phyloP scores from a whole-genome alignment of 2,888 invertebrate genomes.

The Escarpia spicata region DNA sequence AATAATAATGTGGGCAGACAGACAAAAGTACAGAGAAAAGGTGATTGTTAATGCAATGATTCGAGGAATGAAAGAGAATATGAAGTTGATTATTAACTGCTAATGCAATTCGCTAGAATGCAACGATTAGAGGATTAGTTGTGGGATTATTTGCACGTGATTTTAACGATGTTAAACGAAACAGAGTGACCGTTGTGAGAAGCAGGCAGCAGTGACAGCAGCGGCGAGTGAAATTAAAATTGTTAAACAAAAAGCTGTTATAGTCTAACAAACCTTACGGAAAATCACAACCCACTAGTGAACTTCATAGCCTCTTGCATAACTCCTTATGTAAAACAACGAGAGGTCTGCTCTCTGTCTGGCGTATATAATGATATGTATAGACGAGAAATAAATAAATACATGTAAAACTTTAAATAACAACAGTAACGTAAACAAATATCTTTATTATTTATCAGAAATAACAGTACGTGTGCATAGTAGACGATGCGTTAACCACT shows the following conservation, averaged over 20 bases:
- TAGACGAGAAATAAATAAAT: not conserved
- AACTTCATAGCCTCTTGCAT: not conserved
- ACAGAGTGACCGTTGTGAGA: not conserved
- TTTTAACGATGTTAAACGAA: not conserved
- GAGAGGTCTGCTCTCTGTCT: not conserved
- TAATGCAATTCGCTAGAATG: not conserved
- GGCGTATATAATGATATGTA: not conserved
- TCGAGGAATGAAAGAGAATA: not conserved
- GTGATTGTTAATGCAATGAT: not conserved
- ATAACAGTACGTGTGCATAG: slow-evolving; percentile 11
- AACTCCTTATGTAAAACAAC: not conserved
- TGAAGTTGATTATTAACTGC: not conserved
- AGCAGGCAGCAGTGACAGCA: not conserved
- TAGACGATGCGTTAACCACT: not conserved
- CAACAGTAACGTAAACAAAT: slow-evolving; percentile 13
- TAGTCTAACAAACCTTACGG: not conserved
- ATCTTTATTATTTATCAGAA: slow-evolving; percentile 6
- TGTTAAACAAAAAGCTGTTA: not conserved
- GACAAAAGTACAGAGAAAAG: not conserved
- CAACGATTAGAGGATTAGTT: not conserved
- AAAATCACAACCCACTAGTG: not conserved
- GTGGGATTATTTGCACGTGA: not conserved
- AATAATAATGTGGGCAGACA: not conserved
- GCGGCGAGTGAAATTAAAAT: not conserved
- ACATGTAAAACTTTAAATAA: not conserved